These are phyloP conservation scores for Climacteris rufus DNA, from an alignment of 2,113 vertebrate species.

Conservation along the genomic window DNA sequence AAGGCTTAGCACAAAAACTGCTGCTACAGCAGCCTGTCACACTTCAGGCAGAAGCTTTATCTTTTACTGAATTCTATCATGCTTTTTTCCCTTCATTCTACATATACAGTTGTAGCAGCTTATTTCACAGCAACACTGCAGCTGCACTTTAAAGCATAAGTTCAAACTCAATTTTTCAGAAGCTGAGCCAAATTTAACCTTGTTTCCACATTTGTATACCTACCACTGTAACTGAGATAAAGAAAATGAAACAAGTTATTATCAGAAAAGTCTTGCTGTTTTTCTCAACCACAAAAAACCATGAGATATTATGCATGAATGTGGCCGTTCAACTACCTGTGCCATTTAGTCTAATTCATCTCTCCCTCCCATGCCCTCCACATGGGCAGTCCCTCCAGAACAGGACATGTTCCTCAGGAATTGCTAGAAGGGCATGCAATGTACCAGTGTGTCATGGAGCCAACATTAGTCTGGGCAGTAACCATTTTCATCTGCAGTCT, in stretches of 20 bases:
- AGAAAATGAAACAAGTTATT: neutral
- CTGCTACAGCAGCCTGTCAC: neutral
- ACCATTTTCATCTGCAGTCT: neutral
- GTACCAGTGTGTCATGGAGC: neutral
- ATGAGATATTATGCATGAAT: neutral
- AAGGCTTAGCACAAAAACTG: neutral
- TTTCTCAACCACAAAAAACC: neutral
- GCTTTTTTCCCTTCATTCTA: neutral
- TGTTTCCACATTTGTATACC: neutral
- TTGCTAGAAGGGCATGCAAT: neutral
- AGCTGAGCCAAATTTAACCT: neutral
- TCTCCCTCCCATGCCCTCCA: neutral
- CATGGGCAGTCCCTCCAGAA: neutral
- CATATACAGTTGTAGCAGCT: neutral
- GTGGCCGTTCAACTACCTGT: neutral
- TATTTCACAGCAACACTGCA: neutral
- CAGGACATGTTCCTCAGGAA: accelerated
- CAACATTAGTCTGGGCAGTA: neutral
- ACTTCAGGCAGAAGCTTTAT: neutral
- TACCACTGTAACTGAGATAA: neutral
- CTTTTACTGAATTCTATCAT: neutral
- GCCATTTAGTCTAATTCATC: neutral
- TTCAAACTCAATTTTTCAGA: neutral
- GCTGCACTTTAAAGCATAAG: neutral
- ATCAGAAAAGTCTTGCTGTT: neutral